A percentile compares a stretch with the other conserved stretches of the same genome.
These are phyloP conservation scores for Eulemur albifrons DNA, from an alignment of 2,797 vertebrate genomes.

Conservation along the genomic window DNA sequence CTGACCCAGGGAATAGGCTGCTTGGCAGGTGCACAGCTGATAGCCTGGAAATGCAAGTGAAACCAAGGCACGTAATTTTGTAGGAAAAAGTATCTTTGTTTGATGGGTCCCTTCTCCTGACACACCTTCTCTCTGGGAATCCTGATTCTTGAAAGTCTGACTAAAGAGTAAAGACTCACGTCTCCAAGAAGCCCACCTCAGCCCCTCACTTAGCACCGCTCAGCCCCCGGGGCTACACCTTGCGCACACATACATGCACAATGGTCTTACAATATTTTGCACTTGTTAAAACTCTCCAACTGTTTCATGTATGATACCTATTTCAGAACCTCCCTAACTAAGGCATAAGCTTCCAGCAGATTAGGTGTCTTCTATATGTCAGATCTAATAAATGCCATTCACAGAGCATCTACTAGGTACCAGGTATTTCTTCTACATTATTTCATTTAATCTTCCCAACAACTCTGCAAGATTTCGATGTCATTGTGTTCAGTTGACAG, in stretches of 20 bases:
- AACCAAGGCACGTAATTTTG: background rate
- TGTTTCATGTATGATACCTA: background rate
- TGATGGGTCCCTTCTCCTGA: background rate
- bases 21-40: background rate
- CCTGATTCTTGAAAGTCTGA: background rate
- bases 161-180: background rate
- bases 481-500: background rate
- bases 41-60: background rate
- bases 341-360: background rate
- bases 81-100: background rate
- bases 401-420: background rate
- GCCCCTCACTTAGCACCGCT: background rate
- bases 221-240: background rate
- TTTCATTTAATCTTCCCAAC: background rate
- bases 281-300: background rate
- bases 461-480: background rate
- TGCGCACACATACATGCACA: fast-evolving
- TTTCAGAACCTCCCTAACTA: background rate
- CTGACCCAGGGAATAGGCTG: background rate
- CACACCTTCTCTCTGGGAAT: background rate
- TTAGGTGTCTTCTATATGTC: background rate
- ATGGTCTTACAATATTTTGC: background rate
- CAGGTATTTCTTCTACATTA: background rate
- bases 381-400: background rate
- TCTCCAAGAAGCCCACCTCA: background rate